These are phyloP conservation scores for Oenanthe oenanthe DNA, from an alignment of 2,113 vertebrate species.

Conservation along the genomic window DNA sequence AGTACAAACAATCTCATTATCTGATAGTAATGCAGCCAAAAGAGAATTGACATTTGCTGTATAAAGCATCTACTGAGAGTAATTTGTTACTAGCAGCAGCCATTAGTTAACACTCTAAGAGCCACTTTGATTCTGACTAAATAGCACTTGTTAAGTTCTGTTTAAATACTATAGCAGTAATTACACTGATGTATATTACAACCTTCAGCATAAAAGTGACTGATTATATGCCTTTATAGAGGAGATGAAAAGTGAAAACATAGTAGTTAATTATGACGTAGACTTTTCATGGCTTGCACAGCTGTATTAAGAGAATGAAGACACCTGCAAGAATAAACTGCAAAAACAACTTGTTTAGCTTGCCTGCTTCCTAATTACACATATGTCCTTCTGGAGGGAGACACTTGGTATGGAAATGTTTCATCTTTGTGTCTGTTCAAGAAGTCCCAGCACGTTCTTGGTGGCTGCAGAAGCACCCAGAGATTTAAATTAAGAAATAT, in stretches of 20 bases:
- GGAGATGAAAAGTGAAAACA: not conserved
- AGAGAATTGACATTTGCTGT: not conserved
- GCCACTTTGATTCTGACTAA: not conserved
- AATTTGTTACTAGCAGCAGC: not conserved
- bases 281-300: not conserved
- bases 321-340: constrained; percentile 8
- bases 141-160: not conserved
- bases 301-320: constrained; percentile 24
- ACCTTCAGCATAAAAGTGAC: not conserved
- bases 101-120: not conserved
- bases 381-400: not conserved
- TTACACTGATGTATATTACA: not conserved
- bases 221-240: not conserved
- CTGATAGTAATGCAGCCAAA: not conserved
- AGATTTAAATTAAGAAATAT: not conserved
- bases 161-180: not conserved
- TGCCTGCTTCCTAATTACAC: not conserved
- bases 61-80: not conserved
- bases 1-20: not conserved
- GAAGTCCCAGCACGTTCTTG: not conserved
- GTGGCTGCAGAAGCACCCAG: not conserved
- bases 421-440: not conserved
- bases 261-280: not conserved
- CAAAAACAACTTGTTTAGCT: constrained; percentile 8
- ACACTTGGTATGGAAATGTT: not conserved